A percentile compares a stretch with the other conserved stretches of the same genome.
These are phyloP conservation scores for Heliconius erato DNA, from an alignment of 2,888 invertebrate species.

Conservation along the genomic window DNA sequence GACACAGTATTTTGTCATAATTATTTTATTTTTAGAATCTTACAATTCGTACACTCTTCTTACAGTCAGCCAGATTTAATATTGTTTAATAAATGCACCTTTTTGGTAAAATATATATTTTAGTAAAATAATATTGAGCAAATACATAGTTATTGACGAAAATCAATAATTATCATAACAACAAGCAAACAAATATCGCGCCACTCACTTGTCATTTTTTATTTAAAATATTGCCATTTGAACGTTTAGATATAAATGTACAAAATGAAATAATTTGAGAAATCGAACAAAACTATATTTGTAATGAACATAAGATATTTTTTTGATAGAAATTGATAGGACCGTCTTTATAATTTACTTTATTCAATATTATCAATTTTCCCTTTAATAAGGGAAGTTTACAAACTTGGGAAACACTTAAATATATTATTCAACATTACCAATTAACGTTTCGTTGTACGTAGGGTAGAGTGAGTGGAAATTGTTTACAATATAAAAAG, in stretches of 20 bases:
- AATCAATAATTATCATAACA: slow-evolving; percentile 74
- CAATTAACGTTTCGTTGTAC: slow-evolving; percentile 45
- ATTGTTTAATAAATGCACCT: slow-evolving; percentile 16
- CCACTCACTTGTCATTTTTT: slow-evolving; percentile 53
- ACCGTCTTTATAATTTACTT: background rate
- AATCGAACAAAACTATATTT: background rate
- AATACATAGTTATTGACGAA: slow-evolving; percentile 50
- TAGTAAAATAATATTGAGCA: slow-evolving; percentile 31
- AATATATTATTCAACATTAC: too few species aligned
- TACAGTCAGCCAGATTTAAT: slow-evolving; percentile 33
- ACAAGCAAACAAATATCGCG: slow-evolving; percentile 76
- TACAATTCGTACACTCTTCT: slow-evolving; percentile 12
- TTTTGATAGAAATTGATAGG: background rate
- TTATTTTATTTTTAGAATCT: slow-evolving; percentile 63
- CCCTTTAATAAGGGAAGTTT: background rate
- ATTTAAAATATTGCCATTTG: slow-evolving; percentile 22
- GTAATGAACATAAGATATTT: background rate
- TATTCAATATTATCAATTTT: background rate
- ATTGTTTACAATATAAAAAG: background rate
- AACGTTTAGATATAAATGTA: slow-evolving; percentile 19
- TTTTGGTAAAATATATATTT: slow-evolving; percentile 11
- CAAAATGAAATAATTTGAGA: background rate
- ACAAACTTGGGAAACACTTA: background rate
- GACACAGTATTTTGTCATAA: slow-evolving; percentile 57
- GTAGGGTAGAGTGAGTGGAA: slow-evolving; percentile 50